A percentile compares a stretch with the other conserved stretches of the same genome.
Evolutionary conservation across 2,797 vertebrate genomes (phyloP).

Genomic region (Acrossocheilus wenchowensis): DNA sequence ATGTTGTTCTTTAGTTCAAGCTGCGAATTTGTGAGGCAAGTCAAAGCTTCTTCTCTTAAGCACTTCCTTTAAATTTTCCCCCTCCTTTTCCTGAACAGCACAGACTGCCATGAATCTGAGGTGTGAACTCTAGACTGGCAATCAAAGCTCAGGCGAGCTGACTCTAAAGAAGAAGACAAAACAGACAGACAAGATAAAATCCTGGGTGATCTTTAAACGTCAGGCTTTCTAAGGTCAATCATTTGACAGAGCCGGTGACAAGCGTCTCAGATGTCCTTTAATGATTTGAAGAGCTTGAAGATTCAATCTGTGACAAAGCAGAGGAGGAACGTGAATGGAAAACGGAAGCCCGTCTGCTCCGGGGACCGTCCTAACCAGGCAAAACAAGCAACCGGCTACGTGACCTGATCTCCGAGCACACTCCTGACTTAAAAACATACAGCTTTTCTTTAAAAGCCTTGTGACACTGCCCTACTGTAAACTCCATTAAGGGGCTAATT

Average conservation of each 20-base stretch:
- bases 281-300: conserved; percentile 67
- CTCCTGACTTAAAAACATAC: conserved; percentile 8
- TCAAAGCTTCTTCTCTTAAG: conserved; percentile 16
- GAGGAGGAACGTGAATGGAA: conserved; percentile 63
- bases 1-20: neutral
- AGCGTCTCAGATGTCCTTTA: conserved; percentile 72
- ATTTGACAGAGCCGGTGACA: conserved; percentile 70
- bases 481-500: conserved; percentile 34
- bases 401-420: conserved; percentile 5
- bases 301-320: conserved; percentile 72
- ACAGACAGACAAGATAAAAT: conserved; percentile 46
- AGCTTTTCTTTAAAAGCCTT: conserved; percentile 21
- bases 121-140: conserved; percentile 16
- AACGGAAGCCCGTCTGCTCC: conserved; percentile 59
- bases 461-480: neutral
- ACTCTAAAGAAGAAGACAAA: conserved; percentile 35
- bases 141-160: conserved; percentile 26
- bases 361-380: neutral
- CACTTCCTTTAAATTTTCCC: neutral
- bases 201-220: conserved; percentile 64
- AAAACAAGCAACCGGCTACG: neutral
- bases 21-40: conserved; percentile 15
- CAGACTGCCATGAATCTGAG: conserved; percentile 20
- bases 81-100: neutral
- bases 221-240: conserved; percentile 64